phyloP scores from a whole-genome alignment of 2,888 invertebrate species.

The Luperina testacea region DNA sequence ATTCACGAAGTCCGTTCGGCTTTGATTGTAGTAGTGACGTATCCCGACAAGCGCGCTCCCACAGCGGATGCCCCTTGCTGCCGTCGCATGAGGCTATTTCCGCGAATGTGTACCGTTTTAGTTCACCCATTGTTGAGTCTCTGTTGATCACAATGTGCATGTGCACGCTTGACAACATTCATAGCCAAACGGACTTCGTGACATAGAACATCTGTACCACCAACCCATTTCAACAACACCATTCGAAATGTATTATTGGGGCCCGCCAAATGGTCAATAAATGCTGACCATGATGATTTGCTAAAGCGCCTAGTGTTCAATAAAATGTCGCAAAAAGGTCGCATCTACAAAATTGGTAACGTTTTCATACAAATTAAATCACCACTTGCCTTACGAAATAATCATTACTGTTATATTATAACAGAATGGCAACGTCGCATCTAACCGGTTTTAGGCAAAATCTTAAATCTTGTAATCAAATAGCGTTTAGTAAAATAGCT shows the following conservation, averaged over 20 bases:
- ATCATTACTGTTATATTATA: constrained; percentile 35
- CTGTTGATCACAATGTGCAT: too few relatives aligned
- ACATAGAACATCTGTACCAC: too few relatives aligned
- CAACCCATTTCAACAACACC: constrained; percentile 63
- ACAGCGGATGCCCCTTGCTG: too few relatives aligned
- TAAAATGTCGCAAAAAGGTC: not conserved
- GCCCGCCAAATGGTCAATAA: not conserved
- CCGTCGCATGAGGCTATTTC: too few relatives aligned
- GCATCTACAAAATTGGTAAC: constrained; percentile 13
- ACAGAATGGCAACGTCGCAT: constrained; percentile 32
- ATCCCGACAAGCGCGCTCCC: too few relatives aligned
- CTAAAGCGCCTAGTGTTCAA: not conserved
- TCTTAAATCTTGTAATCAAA: constrained; percentile 50
- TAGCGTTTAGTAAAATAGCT: constrained; percentile 13
- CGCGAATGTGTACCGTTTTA: too few relatives aligned
- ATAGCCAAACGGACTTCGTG: too few relatives aligned
- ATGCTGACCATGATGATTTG: too few relatives aligned
- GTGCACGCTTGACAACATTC: too few relatives aligned
- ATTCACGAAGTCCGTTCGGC: too few relatives aligned
- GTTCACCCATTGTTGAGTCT: too few relatives aligned
- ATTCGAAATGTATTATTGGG: constrained; percentile 77
- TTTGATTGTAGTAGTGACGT: too few relatives aligned
- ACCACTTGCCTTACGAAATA: constrained; percentile 25
- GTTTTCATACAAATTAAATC: constrained; percentile 38
- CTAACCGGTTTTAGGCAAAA: constrained; percentile 51